phyloP scores from a whole-genome alignment of 2,113 vertebrate species.

The Aptenodytes forsteri region DNA sequence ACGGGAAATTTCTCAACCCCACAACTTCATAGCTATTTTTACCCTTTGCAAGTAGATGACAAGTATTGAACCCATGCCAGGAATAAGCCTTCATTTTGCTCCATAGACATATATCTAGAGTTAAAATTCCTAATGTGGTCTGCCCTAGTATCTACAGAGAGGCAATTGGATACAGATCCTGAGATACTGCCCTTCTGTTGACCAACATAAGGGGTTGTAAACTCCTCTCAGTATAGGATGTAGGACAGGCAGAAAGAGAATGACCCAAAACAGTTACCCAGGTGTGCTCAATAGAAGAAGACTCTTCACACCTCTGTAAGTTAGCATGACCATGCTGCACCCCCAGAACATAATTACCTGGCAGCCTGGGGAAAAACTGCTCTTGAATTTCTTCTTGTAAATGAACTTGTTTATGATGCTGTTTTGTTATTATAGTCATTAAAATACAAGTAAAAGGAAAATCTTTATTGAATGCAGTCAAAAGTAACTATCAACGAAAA shows the following conservation, averaged over 20 bases:
- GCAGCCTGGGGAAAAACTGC: not conserved
- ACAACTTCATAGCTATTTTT: not conserved
- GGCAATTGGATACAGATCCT: not conserved
- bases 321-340: not conserved
- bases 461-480: not conserved
- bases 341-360: not conserved
- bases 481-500: not conserved
- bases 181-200: not conserved
- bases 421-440: not conserved
- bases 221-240: not conserved
- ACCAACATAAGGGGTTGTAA: not conserved
- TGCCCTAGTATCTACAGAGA: not conserved
- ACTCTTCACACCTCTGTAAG: not conserved
- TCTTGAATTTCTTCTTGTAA: not conserved
- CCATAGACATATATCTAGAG: not conserved
- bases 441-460: not conserved
- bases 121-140: not conserved
- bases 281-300: rapidly evolving
- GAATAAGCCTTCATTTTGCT: not conserved
- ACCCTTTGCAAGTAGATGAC: not conserved
- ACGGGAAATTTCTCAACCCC: not conserved
- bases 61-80: not conserved
- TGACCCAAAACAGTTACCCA: not conserved
- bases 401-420: not conserved
- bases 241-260: not conserved